Evolutionary conservation across 2,888 invertebrate species (phyloP).

Genomic region (Lasius platythorax): DNA sequence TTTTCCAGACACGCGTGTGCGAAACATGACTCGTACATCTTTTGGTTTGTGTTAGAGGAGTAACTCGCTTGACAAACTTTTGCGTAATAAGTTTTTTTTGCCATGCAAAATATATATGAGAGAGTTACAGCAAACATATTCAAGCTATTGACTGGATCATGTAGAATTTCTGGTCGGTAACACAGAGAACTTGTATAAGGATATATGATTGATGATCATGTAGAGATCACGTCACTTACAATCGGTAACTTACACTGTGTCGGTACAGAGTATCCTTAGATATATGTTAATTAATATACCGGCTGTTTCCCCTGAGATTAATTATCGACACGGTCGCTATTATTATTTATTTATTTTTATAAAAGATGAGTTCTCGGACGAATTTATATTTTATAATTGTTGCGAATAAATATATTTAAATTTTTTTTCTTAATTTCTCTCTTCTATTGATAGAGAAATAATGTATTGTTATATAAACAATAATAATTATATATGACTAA

Average conservation of each 20-base stretch:
- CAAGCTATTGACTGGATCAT: background rate
- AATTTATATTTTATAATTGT: background rate
- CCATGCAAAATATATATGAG: background rate
- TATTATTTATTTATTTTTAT: background rate
- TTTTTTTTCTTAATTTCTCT: background rate
- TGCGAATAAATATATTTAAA: background rate
- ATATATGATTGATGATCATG: background rate
- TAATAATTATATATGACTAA: background rate
- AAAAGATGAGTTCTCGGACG: background rate
- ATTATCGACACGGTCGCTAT: background rate
- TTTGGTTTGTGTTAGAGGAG: background rate
- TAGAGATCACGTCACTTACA: conserved; percentile 8
- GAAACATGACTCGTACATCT: background rate
- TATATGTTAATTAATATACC: background rate
- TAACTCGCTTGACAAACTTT: conserved; percentile 10
- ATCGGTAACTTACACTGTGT: background rate
- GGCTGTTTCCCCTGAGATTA: background rate
- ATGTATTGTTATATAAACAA: background rate
- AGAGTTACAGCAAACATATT: no score
- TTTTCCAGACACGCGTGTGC: background rate
- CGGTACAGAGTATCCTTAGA: background rate
- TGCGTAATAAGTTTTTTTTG: conserved; percentile 12
- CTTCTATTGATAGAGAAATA: background rate
- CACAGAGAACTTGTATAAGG: conserved; percentile 3
- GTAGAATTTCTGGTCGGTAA: background rate